A percentile compares a stretch with the other conserved stretches of the same genome.
Conservation (phyloP, 2,113 vertebrate genomes). For the Bubo bubo region DNA sequence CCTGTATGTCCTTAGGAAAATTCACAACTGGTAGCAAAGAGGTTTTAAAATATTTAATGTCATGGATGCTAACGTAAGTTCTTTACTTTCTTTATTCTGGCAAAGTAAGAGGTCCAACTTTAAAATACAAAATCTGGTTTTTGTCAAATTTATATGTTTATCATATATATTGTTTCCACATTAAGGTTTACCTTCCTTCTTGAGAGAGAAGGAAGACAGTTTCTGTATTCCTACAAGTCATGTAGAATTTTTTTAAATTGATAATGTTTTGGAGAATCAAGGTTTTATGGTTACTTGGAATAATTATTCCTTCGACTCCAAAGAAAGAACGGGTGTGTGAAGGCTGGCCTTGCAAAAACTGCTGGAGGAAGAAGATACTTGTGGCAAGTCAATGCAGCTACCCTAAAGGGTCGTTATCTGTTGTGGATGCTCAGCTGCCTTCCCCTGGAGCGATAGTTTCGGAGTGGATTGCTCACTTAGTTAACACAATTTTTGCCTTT, state of each 20-base stretch:
- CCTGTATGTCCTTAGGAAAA: background rate
- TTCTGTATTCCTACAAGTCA: background rate
- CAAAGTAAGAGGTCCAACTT: background rate
- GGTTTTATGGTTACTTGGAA: background rate
- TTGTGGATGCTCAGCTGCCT: background rate
- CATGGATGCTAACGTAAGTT: background rate
- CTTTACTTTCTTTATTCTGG: background rate
- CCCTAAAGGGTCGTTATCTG: background rate
- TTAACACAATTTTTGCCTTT: background rate
- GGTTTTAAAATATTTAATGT: background rate
- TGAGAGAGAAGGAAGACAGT: background rate
- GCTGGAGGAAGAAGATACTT: background rate
- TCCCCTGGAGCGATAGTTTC: rapidly evolving
- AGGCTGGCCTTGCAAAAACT: background rate
- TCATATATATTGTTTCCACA: background rate
- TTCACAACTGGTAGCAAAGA: background rate
- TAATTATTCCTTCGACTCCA: background rate
- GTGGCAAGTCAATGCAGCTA: background rate
- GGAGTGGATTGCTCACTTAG: background rate
- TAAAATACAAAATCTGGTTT: background rate
- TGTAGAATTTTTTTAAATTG: background rate
- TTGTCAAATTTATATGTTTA: background rate
- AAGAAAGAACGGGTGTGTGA: background rate
- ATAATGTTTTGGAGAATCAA: background rate
- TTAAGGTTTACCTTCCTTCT: background rate